Evolutionary conservation across 37 sponge, comb jelly and placozoan species (phyloP), one percentile per base, ranked within the genome.

Genomic region (Lycopodina hypogea): DNA sequence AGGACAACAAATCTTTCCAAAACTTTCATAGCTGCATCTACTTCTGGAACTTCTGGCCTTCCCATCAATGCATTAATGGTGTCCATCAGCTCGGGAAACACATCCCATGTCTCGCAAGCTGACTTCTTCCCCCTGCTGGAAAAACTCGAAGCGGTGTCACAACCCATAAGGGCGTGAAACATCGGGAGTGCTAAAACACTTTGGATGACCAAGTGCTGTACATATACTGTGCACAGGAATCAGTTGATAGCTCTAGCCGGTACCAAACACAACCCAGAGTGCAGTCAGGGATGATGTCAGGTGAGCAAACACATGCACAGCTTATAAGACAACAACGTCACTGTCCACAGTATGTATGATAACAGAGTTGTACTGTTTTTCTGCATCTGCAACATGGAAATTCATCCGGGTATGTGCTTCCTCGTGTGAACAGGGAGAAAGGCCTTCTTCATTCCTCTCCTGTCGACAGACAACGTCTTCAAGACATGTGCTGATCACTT

Each of bases 351-450:
- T 58, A 6, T 24, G 59, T 58, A 58, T 58, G 14, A 14, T 14
- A 58, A 58, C 59, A 24, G 59, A 18, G 3, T 58, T 58, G 59
- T 58, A 58, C 9, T 58, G 18, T 58, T 58, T 58, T 6, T 8
- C 59, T 18, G 59, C 59, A 58, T 58, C 59, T 58, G 59, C 59
- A 58, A 58, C 59, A 24, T 58, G 59, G 59, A 58, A 4, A 8
- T 26, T 58, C 9, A 58, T 58, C 9, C 59, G 23, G 26, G 18
- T 14, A 58, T 58, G 2, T 26, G 59, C 59, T 58, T 58, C 59
- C 59, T 58, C 59, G 59, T 58, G 59, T 58, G 59, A 58, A 24
- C 59, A 58, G 21, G 59, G 59, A 58, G 59, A 18, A 58, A 18
- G 59, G 9, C 59, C 59, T 21, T 58, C 59, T 24, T 6, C 26